Percentiles rank a stretch among this genome's conserved stretches.
Conservation (phyloP, 2,113 vertebrate species). For the Damaliscus lunatus region DNA sequence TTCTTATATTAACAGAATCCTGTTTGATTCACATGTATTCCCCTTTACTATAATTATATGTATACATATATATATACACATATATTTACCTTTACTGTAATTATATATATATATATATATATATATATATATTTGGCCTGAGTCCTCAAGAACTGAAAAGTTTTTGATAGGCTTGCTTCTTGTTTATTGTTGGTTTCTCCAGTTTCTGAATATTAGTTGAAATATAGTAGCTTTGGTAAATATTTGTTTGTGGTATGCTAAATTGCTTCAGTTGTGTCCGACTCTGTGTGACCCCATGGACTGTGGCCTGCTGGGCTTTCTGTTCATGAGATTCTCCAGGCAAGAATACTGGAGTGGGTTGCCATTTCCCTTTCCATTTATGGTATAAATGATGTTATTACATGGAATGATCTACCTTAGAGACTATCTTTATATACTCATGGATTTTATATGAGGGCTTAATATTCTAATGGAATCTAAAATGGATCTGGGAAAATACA, state of each 20-base stretch:
- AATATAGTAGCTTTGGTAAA: neutral
- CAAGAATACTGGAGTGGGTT: neutral
- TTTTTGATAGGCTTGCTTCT: neutral
- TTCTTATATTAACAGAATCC: neutral
- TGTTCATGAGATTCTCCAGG: neutral
- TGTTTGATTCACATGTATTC: neutral
- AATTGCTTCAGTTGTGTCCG: fast-evolving
- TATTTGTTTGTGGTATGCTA: neutral
- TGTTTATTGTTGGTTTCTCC: neutral
- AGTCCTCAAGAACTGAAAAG: neutral
- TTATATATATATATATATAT: neutral
- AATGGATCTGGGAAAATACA: neutral
- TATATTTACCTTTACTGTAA: neutral
- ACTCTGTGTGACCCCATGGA: neutral
- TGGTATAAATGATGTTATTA: neutral
- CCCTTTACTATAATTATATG: neutral
- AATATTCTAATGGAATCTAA: neutral
- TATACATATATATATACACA: neutral
- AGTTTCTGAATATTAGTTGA: neutral
- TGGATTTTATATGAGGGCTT: neutral
- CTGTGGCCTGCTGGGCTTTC: neutral
- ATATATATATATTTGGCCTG: neutral
- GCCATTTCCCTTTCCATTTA: neutral
- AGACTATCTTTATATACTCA: neutral
- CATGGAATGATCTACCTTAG: neutral